Conservation (phyloP, 2,113 vertebrate genomes). For the Rhinopomastus cyanomelas region DNA sequence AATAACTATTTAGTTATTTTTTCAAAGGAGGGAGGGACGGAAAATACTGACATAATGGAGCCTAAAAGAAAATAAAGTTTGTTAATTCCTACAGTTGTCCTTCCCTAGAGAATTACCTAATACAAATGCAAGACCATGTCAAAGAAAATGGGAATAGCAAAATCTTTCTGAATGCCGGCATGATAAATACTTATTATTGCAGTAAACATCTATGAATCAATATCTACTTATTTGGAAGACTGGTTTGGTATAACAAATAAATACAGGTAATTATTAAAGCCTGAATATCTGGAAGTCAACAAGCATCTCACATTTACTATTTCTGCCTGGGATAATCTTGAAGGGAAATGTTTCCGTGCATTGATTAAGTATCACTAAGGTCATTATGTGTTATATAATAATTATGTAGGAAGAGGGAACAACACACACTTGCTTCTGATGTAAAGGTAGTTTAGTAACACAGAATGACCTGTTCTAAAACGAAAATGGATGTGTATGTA, state of each 20-base stretch:
- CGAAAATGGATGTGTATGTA: neutral
- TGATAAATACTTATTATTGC: slow-evolving; percentile 2
- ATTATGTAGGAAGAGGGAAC: neutral
- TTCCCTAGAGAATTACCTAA: neutral
- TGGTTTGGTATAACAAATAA: neutral
- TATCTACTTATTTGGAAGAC: neutral
- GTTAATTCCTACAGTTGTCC: neutral
- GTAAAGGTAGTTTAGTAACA: neutral
- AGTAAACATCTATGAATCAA: neutral
- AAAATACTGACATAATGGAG: neutral
- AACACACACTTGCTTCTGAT: neutral
- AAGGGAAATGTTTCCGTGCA: neutral
- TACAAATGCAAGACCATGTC: neutral
- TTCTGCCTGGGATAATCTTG: neutral
- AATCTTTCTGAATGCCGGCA: neutral
- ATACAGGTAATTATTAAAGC: neutral
- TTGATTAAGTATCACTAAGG: neutral
- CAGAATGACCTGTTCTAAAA: neutral
- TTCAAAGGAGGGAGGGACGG: neutral
- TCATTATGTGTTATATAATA: neutral
- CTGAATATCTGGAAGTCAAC: neutral
- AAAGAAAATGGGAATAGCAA: slow-evolving; percentile 1
- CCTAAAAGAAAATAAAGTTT: neutral
- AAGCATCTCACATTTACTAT: neutral
- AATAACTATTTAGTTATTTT: slow-evolving; percentile 16